Base-by-base conservation (phyloP, 2,113 vertebrate genomes). In the Rhinolophus sinicus region DNA sequence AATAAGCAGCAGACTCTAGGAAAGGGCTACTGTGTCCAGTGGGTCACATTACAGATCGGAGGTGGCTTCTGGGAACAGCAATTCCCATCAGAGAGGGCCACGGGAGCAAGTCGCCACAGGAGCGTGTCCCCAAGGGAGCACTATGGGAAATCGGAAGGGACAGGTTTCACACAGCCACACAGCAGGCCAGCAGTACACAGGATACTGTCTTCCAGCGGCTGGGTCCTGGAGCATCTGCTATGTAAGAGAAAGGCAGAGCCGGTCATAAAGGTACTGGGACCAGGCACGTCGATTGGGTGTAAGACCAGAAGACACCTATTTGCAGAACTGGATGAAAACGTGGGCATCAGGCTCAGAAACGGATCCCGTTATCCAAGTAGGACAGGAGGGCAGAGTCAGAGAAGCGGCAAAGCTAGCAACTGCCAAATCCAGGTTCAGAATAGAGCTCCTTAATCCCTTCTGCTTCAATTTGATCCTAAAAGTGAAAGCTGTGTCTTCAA, bases 41-140 rank as follows among this genome's bases (percentile, higher is more conserved):
- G 24, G 6, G 9, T 33, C 62, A 0, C 0, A 0, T 44, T 2
- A 75, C 35, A 50, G 44, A n/a, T 30, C 4, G 35, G 26, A 76
- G 26, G 50, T 67, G 7, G 16, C 11, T 78, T 47, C 8, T 1
- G 58, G 35, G 44, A 87, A 22, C 7, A 81, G 52, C n/a, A 24
- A 9, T 54, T 70, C 22, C 8, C 56, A 62, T 40, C 47, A 72
- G 22, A 56, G 44, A 35, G 8, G 28, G 47, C 19, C 22, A 35
- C 13, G 15, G 65, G 70, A 58, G 22, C 30, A 12, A 0, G 6
- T 44, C 40, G 6, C 40, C 6, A 44, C 40, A 44, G 40, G 40
- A 44, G 40, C 40, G 6, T 44, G 40, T 47, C 8, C 28, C 56
- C 40, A 83, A 1, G 2, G 52, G 81, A 76, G 15, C 6, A 13